Evolutionary conservation across 2,113 vertebrate species (phyloP).

Genomic region (Tenebrosternarchus preto): DNA sequence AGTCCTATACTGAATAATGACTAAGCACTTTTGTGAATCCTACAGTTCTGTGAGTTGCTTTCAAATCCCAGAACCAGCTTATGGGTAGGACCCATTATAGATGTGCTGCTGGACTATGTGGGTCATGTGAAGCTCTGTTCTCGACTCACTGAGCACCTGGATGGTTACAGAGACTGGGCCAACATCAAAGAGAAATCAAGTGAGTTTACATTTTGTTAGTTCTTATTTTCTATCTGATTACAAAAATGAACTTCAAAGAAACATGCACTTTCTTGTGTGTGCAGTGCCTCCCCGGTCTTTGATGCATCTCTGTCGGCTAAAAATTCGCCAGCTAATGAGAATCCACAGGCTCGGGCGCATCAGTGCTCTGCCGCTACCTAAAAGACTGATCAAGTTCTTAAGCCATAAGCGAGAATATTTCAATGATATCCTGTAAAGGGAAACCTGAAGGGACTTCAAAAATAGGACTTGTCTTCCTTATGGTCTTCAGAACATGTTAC

Average conservation of each 20-base stretch:
- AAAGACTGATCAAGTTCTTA: conserved; percentile 82
- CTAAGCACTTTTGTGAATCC: conserved; percentile 30
- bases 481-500: background rate
- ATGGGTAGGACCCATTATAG: conserved; percentile 91
- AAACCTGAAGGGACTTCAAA: background rate
- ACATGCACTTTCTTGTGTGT: conserved; percentile 9
- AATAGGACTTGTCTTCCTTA: background rate
- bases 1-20: background rate
- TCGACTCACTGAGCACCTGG: conserved; percentile 85
- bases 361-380: conserved; percentile 80
- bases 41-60: conserved; percentile 93
- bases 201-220: conserved; percentile 57
- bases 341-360: conserved; percentile 71
- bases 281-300: conserved; percentile 84
- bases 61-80: conserved; percentile 79
- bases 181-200: conserved; percentile 88
- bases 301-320: conserved; percentile 86
- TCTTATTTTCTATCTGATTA: background rate
- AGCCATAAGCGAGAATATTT: conserved; percentile 66
- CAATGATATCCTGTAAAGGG: conserved; percentile 3
- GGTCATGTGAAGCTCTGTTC: conserved; percentile 91
- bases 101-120: conserved; percentile 90
- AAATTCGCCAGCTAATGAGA: conserved; percentile 77
- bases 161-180: conserved; percentile 87
- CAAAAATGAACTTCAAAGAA: too few species aligned